These are phyloP conservation scores for Naja naja DNA, from an alignment of 2,113 vertebrate genomes.

Conservation along the genomic window DNA sequence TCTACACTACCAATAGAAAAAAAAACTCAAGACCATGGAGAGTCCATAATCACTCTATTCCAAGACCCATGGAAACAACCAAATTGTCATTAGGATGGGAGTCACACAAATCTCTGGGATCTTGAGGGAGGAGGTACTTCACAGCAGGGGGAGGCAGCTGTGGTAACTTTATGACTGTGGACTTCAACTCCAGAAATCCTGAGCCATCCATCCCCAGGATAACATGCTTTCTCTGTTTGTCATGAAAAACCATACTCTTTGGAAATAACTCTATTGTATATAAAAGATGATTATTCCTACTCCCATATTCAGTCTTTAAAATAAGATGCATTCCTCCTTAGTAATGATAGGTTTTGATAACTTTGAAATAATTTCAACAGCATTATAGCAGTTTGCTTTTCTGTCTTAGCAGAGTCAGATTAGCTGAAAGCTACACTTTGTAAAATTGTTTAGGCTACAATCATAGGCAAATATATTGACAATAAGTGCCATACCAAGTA, in stretches of 20 bases:
- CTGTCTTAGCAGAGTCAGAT: slow-evolving; percentile 1
- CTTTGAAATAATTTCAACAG: neutral
- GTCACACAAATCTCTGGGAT: neutral
- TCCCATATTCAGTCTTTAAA: neutral
- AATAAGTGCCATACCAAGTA: neutral
- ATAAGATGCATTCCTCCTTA: slow-evolving; percentile 1
- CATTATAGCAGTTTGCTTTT: neutral
- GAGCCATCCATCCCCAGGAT: neutral
- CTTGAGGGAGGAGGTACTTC: neutral
- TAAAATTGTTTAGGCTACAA: neutral
- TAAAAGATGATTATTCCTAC: neutral
- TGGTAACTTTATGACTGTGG: neutral
- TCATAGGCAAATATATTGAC: neutral
- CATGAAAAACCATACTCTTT: neutral
- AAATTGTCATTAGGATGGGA: neutral
- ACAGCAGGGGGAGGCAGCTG: neutral
- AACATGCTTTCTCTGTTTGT: neutral
- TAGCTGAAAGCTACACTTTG: slow-evolving; percentile 3
- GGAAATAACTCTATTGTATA: neutral
- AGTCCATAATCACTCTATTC: neutral
- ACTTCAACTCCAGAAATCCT: neutral
- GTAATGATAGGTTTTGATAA: slow-evolving; percentile 1
- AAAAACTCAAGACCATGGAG: neutral
- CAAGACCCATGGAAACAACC: neutral
- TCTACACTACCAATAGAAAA: neutral